Conservation (phyloP, 92 coral and sea anemone genomes). For the Actinernus sp. region DNA sequence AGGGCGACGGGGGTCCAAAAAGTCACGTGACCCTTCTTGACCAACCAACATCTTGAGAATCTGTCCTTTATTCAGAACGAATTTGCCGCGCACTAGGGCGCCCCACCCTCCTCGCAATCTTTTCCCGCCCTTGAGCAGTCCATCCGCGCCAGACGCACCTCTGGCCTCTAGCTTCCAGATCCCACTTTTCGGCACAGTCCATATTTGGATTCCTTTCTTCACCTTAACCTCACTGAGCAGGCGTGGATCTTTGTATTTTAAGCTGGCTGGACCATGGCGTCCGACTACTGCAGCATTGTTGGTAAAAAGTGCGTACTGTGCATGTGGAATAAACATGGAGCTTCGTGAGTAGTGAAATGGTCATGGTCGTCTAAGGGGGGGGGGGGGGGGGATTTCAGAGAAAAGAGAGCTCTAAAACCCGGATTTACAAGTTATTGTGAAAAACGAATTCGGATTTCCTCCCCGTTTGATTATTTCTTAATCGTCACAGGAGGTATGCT, state of each 20-base stretch:
- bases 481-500: too few species aligned
- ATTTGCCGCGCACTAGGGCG: conserved; percentile 83
- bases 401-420: too few species aligned
- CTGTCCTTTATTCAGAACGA: conserved; percentile 76
- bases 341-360: background rate
- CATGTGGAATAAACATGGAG: background rate
- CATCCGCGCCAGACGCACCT: conserved; percentile 97
- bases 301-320: conserved; percentile 81
- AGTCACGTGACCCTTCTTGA: conserved; percentile 88
- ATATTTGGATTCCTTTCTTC: conserved; percentile 83
- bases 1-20: conserved; percentile 69
- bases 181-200: conserved; percentile 90
- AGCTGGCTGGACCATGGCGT: conserved; percentile 71
- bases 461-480: too few species aligned
- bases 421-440: too few species aligned
- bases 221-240: conserved; percentile 79
- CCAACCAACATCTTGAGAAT: conserved; percentile 86
- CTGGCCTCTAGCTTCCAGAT: conserved; percentile 93
- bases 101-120: conserved; percentile 82
- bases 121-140: conserved; percentile 78
- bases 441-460: too few species aligned
- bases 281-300: conserved; percentile 71
- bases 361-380: background rate
- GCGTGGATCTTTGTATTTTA: conserved; percentile 64
- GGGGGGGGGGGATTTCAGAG: too few species aligned